Evolutionary conservation across 2,888 invertebrate species (phyloP), one percentile per base, ranked within the genome.

Genomic region (Stomorhina lunata): DNA sequence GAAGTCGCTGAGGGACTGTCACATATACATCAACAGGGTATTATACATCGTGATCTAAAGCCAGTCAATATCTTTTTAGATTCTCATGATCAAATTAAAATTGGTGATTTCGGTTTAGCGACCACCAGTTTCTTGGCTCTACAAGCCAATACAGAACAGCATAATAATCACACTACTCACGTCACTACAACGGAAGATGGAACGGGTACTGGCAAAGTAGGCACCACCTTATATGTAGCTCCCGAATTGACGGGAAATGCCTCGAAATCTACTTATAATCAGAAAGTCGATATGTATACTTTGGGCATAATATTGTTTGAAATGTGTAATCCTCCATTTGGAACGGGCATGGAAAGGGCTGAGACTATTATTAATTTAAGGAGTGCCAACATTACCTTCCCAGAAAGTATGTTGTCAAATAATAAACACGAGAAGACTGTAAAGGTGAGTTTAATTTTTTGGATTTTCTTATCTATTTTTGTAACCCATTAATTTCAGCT

Each of bases 41-140:
- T 96, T 93, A 96, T 96, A 72, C 96, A 97, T 89, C 92, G 96
- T 63, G 96, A 97, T 87, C 89, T 96, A 84, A 97, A 96, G 88
- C 96, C 96, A 0, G 97, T 96, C 0, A 99, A 99, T 89, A 97
- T 99, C 88, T 99, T 99, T 91, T 93, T 99, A 89, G 98, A 98
- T 89, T 95, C 95, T 1, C 95, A 96, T 85, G 98, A 98, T 91
- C 97, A 97, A 89, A 98, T 91, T 1, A 99, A 99, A 93, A 99
- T 99, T 84, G 99, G 99, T 10, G 99, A 99, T 91, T 99, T 99
- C 91, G 99, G 99, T 12, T 92, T 99, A 2, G 99, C 99, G 0
- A 98, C 98, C 0, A 96, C 96, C 0, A 95, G 93, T 85, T 93
- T 95, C 65, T 92, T 91, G 69, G 91, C 91, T 0, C 79, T 91